A percentile compares a stretch with the other conserved stretches of the same genome.
These are phyloP conservation scores for Heliconius eleuchia DNA, from an alignment of 1,140 invertebrate genomes.

Conservation along the genomic window DNA sequence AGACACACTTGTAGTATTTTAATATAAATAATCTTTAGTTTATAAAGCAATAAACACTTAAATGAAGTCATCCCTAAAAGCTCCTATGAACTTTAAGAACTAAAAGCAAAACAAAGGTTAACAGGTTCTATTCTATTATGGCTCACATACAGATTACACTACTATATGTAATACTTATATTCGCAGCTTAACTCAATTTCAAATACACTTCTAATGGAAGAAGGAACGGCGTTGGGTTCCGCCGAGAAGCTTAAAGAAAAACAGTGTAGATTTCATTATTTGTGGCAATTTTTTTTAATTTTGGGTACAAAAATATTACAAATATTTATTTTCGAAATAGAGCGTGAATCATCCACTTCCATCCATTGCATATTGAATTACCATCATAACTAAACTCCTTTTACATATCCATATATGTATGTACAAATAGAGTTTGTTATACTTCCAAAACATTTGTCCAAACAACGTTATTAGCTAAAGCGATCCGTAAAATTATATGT, in stretches of 20 bases:
- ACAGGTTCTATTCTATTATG: constrained; percentile 1
- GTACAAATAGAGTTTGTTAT: background rate
- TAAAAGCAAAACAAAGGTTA: background rate
- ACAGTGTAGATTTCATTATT: too few relatives aligned
- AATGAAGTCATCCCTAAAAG: constrained; percentile 28
- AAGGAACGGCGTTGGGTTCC: too few relatives aligned
- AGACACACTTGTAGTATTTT: background rate
- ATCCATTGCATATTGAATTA: background rate
- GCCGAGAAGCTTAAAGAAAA: background rate
- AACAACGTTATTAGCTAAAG: constrained; percentile 35
- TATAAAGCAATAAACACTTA: constrained; percentile 23
- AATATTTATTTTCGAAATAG: constrained; percentile 3
- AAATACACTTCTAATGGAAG: background rate
- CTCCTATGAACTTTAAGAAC: constrained; percentile 17
- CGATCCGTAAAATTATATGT: constrained; percentile 12
- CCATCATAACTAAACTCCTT: background rate
- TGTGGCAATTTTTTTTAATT: background rate
- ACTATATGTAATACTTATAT: background rate
- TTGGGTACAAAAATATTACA: background rate
- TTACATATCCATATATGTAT: background rate
- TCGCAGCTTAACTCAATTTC: background rate
- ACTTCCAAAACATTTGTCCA: constrained; percentile 21
- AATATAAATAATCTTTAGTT: background rate
- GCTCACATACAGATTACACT: background rate
- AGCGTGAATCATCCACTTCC: constrained; percentile 1